Conservation (phyloP, 2,888 invertebrate genomes). For the Lordiphosa fenestrarum region DNA sequence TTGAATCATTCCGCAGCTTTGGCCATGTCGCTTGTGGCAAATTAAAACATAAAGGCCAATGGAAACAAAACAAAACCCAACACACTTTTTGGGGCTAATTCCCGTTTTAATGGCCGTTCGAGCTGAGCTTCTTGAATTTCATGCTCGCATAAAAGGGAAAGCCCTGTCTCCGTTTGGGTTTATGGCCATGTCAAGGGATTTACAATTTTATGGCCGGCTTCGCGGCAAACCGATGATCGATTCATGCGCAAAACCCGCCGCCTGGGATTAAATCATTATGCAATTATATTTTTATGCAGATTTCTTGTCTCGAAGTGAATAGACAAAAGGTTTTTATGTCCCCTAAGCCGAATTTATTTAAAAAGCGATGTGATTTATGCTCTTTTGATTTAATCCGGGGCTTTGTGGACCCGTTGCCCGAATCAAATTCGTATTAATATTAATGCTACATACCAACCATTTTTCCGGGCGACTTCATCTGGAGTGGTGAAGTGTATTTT, state of each 20-base stretch:
- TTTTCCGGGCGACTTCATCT: conserved; percentile 9
- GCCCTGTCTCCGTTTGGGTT: conserved; percentile 30
- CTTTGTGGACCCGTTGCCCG: conserved; percentile 9
- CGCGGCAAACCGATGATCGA: conserved; percentile 56
- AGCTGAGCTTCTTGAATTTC: conserved; percentile 1
- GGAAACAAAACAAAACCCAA: conserved; percentile 20
- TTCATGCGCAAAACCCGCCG: conserved; percentile 52
- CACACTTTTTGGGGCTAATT: conserved; percentile 28
- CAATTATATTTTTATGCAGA: conserved; percentile 52
- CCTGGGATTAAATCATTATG: conserved; percentile 61
- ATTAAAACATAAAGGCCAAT: conserved; percentile 33
- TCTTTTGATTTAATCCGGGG: conserved; percentile 26
- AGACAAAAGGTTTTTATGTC: conserved; percentile 40
- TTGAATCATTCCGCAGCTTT: conserved; percentile 7
- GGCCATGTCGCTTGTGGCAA: conserved; percentile 5
- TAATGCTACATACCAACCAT: conserved; percentile 56
- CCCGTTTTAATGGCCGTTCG: conserved; percentile 8
- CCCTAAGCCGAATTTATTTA: conserved; percentile 48
- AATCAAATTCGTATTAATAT: conserved; percentile 37
- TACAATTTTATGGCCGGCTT: conserved; percentile 36
- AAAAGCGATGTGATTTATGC: conserved; percentile 56
- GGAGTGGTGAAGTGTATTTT: conserved; percentile 36
- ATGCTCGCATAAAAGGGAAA: conserved; percentile 1
- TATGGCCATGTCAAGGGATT: conserved; percentile 56
- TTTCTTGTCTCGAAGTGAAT: conserved; percentile 21